Evolutionary conservation across 2,888 invertebrate species (phyloP), one percentile per base, ranked within the genome.

Genomic region (Apoda limacodes): DNA sequence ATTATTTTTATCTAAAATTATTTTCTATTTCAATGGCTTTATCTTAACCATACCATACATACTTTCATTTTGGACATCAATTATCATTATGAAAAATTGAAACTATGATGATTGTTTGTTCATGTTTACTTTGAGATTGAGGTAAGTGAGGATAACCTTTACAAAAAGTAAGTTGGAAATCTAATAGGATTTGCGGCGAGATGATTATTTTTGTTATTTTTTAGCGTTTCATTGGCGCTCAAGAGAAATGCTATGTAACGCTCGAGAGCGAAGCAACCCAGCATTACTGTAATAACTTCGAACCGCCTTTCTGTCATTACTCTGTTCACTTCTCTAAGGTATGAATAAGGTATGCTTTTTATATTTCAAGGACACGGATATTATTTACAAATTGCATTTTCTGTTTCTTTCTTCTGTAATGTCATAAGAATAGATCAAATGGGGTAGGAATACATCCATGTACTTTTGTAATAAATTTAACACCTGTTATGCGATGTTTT

Each of bases 121-220:
- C 71, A 71, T 70, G 71, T 75, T 64, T 63, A 62, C 67, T 67
- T 70, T 62, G 66, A 68, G 67, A 66, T 68, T 62, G 65, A 68
- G 70, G 71, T 69, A 67, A 69, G 58, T 60, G 69, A 68, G 65
- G 64, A 71, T 69, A 68, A 64, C 62, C 63, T 66, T 59, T 60
- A 65, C 74, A 75, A 76, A 76, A 75, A 78, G 64, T 69, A 63
- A 72, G 58, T 67, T 68, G 64, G 65, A 68, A 76, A 74, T 72
- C 69, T 76, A 75, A 76, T 76, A 72, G 75, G 70, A 68, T 72
- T 75, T 75, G 75, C 67, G 72, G 72, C 71, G 55, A 70, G 68
- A 60, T 58, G 61, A 65, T 67, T 68, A 67, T 70, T 74, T 75
- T 62, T 71, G 55, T 69, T 70, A 63, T 68, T 75, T 72, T 74